Conservation (phyloP, 2,888 invertebrate species). For the Liposcelis brunnea region DNA sequence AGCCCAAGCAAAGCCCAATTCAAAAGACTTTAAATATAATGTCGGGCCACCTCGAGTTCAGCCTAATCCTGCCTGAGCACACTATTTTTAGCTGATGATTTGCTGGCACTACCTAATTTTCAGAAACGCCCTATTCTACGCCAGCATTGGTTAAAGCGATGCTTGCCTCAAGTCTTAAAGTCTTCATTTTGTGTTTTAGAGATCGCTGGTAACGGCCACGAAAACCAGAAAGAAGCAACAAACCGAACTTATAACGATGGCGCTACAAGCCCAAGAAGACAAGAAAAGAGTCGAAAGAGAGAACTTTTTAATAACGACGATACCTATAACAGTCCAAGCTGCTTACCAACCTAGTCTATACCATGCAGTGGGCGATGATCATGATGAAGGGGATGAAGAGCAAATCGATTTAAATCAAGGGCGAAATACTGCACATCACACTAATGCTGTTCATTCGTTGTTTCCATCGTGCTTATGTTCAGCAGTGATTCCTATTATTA, state of each 20-base stretch:
- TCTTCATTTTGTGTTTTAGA: conserved; percentile 37
- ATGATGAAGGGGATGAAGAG: conserved; percentile 57
- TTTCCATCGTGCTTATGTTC: conserved; percentile 96
- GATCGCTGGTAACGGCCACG: conserved; percentile 92
- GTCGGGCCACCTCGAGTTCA: too few relatives aligned
- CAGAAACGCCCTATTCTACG: too few relatives aligned
- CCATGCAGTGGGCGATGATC: conserved; percentile 67
- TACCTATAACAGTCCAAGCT: conserved; percentile 86
- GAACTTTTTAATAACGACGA: conserved; percentile 87
- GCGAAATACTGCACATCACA: conserved; percentile 57
- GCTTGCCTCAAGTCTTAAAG: background rate
- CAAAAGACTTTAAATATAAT: too few relatives aligned
- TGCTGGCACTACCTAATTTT: too few relatives aligned
- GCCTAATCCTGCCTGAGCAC: too few relatives aligned
- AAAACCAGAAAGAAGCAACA: conserved; percentile 98
- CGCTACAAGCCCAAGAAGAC: conserved; percentile 88
- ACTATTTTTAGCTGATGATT: too few relatives aligned
- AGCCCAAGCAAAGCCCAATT: too few relatives aligned
- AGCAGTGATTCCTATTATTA: conserved; percentile 86
- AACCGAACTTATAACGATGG: conserved; percentile 91
- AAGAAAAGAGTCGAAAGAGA: conserved; percentile 88
- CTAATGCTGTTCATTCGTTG: conserved; percentile 82
- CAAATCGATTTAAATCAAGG: conserved; percentile 38
- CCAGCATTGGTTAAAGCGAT: background rate
- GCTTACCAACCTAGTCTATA: conserved; percentile 89